Percentiles rank a stretch among this genome's conserved stretches.
Evolutionary conservation across 2,113 vertebrate genomes (phyloP).

Genomic region (Sprattus sprattus): DNA sequence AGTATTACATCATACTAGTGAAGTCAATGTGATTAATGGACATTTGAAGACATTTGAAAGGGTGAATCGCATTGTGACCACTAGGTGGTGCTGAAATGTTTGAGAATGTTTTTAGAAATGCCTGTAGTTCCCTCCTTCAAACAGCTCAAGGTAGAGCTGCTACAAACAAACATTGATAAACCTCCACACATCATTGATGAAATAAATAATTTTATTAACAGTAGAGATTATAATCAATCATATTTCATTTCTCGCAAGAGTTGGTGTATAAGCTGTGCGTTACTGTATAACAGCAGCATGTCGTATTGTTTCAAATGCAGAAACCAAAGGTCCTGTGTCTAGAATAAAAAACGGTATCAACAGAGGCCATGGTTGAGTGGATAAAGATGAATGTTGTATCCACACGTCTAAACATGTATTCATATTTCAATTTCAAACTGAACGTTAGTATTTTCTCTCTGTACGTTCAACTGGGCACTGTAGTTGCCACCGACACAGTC

Average conservation of each 20-base stretch:
- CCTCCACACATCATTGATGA: background rate
- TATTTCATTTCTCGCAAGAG: background rate
- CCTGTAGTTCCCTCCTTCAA: background rate
- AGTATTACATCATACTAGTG: background rate
- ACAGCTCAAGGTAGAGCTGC: background rate
- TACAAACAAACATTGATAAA: background rate
- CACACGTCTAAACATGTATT: background rate
- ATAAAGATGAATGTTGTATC: background rate
- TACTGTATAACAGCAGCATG: conserved; percentile 5
- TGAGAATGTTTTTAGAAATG: background rate
- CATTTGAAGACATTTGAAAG: background rate
- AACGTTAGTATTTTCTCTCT: background rate
- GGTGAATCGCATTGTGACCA: background rate
- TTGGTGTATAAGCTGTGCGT: background rate
- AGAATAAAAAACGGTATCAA: background rate
- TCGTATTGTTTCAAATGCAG: background rate
- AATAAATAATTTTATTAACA: conserved; percentile 32
- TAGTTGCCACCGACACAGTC: background rate
- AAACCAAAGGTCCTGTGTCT: background rate
- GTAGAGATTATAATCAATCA: background rate
- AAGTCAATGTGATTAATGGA: background rate
- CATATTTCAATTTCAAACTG: background rate
- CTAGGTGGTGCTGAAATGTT: conserved; percentile 1
- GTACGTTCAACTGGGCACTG: background rate
- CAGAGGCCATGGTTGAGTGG: background rate